Evolutionary conservation across 2,113 vertebrate genomes (phyloP).

Genomic region (Tragelaphus strepsiceros): DNA sequence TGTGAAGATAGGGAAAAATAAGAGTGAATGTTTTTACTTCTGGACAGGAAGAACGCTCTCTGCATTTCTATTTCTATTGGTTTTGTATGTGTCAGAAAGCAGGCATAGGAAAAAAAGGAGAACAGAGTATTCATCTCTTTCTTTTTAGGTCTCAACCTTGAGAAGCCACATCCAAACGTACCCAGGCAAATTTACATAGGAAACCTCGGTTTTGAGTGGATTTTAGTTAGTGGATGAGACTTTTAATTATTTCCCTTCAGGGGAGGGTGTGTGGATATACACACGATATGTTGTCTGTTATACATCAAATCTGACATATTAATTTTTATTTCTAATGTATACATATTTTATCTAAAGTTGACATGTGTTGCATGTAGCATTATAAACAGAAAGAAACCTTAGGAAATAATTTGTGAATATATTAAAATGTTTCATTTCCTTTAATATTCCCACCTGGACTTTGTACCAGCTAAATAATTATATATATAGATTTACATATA

Average conservation of each 20-base stretch:
- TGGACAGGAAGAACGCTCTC: neutral
- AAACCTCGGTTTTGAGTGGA: neutral
- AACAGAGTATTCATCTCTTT: neutral
- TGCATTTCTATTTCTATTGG: neutral
- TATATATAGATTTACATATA: neutral
- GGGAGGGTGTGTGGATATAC: neutral
- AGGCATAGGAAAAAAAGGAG: neutral
- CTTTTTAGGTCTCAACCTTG: neutral
- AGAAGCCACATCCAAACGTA: neutral
- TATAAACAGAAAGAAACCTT: neutral
- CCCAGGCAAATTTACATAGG: neutral
- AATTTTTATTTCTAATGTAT: neutral
- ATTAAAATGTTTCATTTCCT: neutral
- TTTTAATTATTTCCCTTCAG: neutral
- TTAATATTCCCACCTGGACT: neutral
- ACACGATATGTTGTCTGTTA: neutral
- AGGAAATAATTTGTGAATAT: neutral
- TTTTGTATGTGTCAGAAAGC: neutral
- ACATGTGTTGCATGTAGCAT: neutral
- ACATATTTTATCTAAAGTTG: neutral
- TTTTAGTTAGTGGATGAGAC: neutral
- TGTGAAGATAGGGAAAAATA: neutral
- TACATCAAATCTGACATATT: neutral
- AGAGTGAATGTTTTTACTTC: neutral
- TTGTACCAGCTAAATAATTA: neutral